Conservation (phyloP, 1,140 invertebrate species). For the Meloidogyne floridensis region DNA sequence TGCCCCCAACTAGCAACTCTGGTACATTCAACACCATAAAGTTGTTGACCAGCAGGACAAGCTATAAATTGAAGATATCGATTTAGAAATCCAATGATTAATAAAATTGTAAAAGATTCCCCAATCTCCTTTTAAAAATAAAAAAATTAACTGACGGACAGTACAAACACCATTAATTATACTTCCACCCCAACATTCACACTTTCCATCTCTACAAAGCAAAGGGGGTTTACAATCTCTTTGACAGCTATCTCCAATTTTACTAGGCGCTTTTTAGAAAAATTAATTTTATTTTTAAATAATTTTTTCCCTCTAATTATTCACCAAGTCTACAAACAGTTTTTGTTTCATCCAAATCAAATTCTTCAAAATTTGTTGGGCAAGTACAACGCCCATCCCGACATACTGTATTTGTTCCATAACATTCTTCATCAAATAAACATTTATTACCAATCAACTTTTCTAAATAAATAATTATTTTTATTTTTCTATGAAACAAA, state of each 20-base stretch:
- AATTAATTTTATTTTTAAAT: conserved; percentile 20
- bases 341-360: conserved; percentile 55
- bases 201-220: conserved; percentile 64
- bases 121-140: conserved; percentile 13
- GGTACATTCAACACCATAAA: conserved; percentile 64
- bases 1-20: conserved; percentile 61
- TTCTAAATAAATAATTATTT: conserved; percentile 47
- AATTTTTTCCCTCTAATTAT: conserved; percentile 8
- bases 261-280: conserved; percentile 56
- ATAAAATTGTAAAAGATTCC: background rate
- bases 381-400: conserved; percentile 61
- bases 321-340: conserved; percentile 63
- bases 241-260: conserved; percentile 64
- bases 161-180: conserved; percentile 61
- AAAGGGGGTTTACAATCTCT: conserved; percentile 65
- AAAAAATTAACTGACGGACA: conserved; percentile 57
- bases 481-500: conserved; percentile 15
- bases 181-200: conserved; percentile 66
- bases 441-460: conserved; percentile 63
- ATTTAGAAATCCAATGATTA: background rate
- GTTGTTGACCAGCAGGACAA: conserved; percentile 62
- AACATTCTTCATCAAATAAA: conserved; percentile 65
- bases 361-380: conserved; percentile 66
- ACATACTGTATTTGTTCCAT: conserved; percentile 64
- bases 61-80: conserved; percentile 47